Conservation (phyloP, 2,888 invertebrate species). For the Drosophila meridiana region DNA sequence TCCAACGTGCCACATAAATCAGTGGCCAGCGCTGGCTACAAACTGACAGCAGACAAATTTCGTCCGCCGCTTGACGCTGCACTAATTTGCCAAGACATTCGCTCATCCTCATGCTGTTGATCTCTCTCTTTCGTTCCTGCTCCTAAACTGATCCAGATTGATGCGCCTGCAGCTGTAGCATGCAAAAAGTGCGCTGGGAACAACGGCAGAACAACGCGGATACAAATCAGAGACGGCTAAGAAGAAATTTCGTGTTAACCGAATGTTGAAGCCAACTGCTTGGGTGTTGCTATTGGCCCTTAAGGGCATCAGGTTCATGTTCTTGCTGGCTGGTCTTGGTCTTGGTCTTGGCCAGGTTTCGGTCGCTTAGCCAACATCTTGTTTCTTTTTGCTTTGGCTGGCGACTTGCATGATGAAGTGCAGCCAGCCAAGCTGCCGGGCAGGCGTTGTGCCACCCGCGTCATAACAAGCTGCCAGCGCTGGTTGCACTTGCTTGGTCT, state of each 20-base stretch:
- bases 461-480: conserved; percentile 58
- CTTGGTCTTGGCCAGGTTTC: conserved; percentile 3
- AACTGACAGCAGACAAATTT: conserved; percentile 80
- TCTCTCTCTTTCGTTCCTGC: conserved; percentile 45
- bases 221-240: conserved; percentile 73
- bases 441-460: conserved; percentile 59
- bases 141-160: conserved; percentile 70
- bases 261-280: conserved; percentile 76
- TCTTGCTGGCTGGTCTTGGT: not conserved
- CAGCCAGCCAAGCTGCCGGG: conserved; percentile 46
- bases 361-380: conserved; percentile 27
- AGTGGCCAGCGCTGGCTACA: conserved; percentile 71
- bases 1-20: conserved; percentile 76
- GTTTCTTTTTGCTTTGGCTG: conserved; percentile 43
- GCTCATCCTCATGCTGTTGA: conserved; percentile 71
- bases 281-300: conserved; percentile 69
- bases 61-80: conserved; percentile 74
- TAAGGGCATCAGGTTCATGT: conserved; percentile 44
- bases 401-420: conserved; percentile 77
- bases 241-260: conserved; percentile 74
- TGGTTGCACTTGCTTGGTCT: conserved; percentile 41
- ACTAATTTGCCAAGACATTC: conserved; percentile 81
- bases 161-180: conserved; percentile 72
- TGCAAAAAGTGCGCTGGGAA: conserved; percentile 38
- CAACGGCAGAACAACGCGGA: conserved; percentile 21